Base-by-base conservation (phyloP, 1,140 invertebrate genomes). In the Cherax quadricarinatus region DNA sequence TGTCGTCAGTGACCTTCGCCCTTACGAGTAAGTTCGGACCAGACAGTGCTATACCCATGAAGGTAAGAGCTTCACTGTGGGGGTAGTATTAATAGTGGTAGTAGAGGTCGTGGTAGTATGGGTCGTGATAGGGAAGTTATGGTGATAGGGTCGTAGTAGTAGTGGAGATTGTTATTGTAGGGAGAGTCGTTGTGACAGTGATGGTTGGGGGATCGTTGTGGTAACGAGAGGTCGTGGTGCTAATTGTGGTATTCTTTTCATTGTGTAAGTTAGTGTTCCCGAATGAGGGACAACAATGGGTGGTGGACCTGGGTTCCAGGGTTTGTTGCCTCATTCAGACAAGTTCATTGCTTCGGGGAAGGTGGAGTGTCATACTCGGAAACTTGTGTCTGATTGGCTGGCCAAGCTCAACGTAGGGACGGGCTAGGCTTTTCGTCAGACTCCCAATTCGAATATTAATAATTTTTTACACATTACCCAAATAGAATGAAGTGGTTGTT, bases 351-450 rank as follows among this genome's bases (percentile, higher is more conserved):
- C 70, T 30, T 24, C 70, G n/a, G 70, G 70, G 70, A 75, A 75
- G 6, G 70, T 30, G 21, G 1, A 5, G n/a, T 30, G 70, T 70
- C 70, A 30, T 4, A 30, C n/a, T 9, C 70, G 24, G 16, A 75
- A 75, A 75, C 70, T 75, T 75, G 70, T 9, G 6, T 30, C n/a
- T 75, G 70, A 75, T 75, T 75, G 70, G 70, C 70, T 75, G 70
- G 70, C 24, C 5, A 10, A 6, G 6, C 24, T 75, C n/a, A 30
- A 24, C 6, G 24, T 75, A 30, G n/a, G 24, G 21, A 18, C 66
- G 70, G 70, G 6, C 30, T 41, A 41, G 30, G 30, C 30, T 7
- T 30, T 5, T 75, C 70, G 24, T 7, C 12, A 18, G 18, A 75
- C 21, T 21, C n/a, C 70, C n/a, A 30, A 24, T n/a, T 75, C 16